Evolutionary conservation across 1,140 invertebrate species (phyloP).

Genomic region (Gryon sp.): DNA sequence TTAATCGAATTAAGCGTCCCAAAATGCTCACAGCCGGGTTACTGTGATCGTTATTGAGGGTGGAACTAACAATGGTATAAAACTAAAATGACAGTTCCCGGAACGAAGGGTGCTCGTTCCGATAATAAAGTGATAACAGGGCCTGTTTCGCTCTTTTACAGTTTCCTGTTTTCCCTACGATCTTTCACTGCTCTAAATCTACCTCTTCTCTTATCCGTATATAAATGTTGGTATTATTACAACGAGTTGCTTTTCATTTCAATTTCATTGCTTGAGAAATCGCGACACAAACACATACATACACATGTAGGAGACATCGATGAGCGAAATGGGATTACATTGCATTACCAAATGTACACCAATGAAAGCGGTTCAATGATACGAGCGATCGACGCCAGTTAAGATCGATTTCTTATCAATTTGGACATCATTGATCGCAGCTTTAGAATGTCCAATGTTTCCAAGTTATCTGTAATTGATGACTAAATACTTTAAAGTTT

Average conservation of each 20-base stretch:
- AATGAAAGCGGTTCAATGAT: slow-evolving; percentile 60
- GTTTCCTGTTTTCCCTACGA: slow-evolving; percentile 30
- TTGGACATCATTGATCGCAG: too few relatives aligned
- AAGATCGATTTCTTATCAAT: slow-evolving; percentile 66
- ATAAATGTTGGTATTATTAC: slow-evolving; percentile 75
- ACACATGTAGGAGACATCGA: neutral
- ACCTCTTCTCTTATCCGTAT: slow-evolving; percentile 55
- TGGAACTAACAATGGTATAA: slow-evolving; percentile 61
- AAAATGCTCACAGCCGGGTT: slow-evolving; percentile 54
- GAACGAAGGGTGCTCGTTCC: slow-evolving; percentile 65
- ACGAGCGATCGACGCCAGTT: slow-evolving; percentile 64
- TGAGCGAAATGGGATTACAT: slow-evolving; percentile 50
- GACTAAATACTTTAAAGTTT: too few relatives aligned
- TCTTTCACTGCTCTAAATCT: slow-evolving; percentile 1
- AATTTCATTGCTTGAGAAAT: slow-evolving; percentile 65
- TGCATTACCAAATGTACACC: slow-evolving; percentile 23
- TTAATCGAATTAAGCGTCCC: slow-evolving; percentile 62
- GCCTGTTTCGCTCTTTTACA: slow-evolving; percentile 60
- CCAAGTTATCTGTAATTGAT: too few relatives aligned
- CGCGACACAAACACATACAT: slow-evolving; percentile 26
- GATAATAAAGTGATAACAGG: slow-evolving; percentile 73
- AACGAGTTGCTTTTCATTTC: slow-evolving; percentile 69
- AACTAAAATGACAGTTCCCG: slow-evolving; percentile 67
- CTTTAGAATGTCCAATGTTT: too few relatives aligned
- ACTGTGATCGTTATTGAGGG: slow-evolving; percentile 15